These are phyloP conservation scores for Plectropomus leopardus DNA, from an alignment of 2,113 vertebrate genomes.

Conservation along the genomic window DNA sequence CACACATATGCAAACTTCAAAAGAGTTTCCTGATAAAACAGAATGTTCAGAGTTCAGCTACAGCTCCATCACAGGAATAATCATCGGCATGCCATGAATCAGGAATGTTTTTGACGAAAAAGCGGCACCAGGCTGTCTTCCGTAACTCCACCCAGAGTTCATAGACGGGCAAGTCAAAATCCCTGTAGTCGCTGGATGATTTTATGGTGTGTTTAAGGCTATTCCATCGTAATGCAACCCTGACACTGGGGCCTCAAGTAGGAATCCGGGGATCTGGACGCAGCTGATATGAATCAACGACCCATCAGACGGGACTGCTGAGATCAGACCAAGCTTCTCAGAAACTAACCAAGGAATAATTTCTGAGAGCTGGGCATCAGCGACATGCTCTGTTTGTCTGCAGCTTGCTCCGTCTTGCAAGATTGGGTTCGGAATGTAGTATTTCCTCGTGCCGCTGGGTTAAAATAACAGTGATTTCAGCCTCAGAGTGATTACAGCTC, in stretches of 20 bases:
- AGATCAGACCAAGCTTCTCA: slow-evolving; percentile 16
- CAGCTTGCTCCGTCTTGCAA: slow-evolving; percentile 21
- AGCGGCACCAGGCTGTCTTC: not conserved
- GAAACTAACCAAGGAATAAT: slow-evolving; percentile 15
- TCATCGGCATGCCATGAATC: not conserved
- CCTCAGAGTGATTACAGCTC: slow-evolving; percentile 34
- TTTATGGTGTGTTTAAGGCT: slow-evolving; percentile 44
- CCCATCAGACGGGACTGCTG: not conserved
- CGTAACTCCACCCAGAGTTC: slow-evolving; percentile 17
- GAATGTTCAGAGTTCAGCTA: not conserved
- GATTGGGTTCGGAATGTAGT: slow-evolving; percentile 7
- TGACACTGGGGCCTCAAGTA: slow-evolving; percentile 25
- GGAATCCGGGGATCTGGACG: slow-evolving; percentile 39
- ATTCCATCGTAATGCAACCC: slow-evolving; percentile 34
- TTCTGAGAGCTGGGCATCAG: not conserved
- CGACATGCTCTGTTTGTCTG: slow-evolving; percentile 29
- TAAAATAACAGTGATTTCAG: slow-evolving; percentile 53
- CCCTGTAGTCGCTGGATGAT: slow-evolving; percentile 26
- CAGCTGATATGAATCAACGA: slow-evolving; percentile 50
- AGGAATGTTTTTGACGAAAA: not conserved
- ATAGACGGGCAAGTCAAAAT: slow-evolving; percentile 32
- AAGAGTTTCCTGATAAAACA: not conserved
- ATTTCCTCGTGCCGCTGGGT: slow-evolving; percentile 32
- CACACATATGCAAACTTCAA: not conserved
- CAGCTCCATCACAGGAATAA: not conserved